These are phyloP conservation scores for Lomographa bimaculata DNA, from an alignment of 2,888 invertebrate species.

Conservation along the genomic window DNA sequence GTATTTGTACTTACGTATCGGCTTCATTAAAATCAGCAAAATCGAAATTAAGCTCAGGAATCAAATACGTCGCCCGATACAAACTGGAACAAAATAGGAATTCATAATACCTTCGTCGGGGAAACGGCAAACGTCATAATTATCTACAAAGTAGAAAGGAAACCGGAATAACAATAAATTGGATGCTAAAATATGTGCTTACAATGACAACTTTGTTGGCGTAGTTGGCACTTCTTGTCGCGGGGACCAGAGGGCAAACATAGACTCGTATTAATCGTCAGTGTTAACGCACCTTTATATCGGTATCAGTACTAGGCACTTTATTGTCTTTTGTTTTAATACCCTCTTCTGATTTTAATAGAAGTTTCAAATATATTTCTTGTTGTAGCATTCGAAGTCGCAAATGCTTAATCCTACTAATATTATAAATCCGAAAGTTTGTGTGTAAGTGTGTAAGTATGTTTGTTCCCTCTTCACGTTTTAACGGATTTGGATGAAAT, in stretches of 20 bases:
- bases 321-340: constrained; percentile 22
- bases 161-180: constrained; percentile 36
- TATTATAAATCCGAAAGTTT: too few species aligned
- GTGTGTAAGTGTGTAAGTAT: too few species aligned
- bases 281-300: too few species aligned
- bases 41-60: constrained; percentile 1
- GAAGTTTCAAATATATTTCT: constrained; percentile 15
- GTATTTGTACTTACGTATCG: too few species aligned
- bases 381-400: constrained; percentile 8
- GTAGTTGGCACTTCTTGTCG: too few species aligned
- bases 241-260: too few species aligned
- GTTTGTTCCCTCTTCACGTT: too few species aligned
- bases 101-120: constrained; percentile 10
- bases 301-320: constrained; percentile 15
- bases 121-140: constrained; percentile 25
- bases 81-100: constrained; percentile 8
- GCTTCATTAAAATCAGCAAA: not conserved
- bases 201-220: too few species aligned
- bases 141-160: constrained; percentile 29
- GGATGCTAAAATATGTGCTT: constrained; percentile 39
- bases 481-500: too few species aligned
- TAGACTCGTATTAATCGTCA: too few species aligned
- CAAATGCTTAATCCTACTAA: too few species aligned
- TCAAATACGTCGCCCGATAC: not conserved
- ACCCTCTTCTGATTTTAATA: constrained; percentile 19